Evolutionary conservation across 2,113 vertebrate genomes (phyloP).

Genomic region (Cettia cetti): DNA sequence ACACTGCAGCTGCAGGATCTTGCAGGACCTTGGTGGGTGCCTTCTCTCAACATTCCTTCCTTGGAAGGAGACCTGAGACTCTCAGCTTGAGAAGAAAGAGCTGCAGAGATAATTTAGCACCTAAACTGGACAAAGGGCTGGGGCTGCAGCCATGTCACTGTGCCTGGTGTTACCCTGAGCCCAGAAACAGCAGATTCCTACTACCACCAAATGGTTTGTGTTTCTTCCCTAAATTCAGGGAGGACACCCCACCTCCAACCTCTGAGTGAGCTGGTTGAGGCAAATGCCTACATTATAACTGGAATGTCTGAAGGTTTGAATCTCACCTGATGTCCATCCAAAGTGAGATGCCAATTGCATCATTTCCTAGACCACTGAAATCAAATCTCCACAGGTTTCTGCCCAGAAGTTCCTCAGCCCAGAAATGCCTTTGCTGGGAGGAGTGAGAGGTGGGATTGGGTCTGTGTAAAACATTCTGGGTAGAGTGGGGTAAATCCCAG

Average conservation of each 20-base stretch:
- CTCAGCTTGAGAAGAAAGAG: background rate
- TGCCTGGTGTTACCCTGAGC: background rate
- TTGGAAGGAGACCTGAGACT: background rate
- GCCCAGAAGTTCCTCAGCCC: background rate
- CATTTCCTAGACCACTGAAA: background rate
- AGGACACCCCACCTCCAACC: background rate
- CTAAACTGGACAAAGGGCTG: background rate
- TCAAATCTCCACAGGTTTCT: background rate
- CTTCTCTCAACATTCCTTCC: background rate
- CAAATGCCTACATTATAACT: background rate
- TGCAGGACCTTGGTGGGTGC: background rate
- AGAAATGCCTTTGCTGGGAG: background rate
- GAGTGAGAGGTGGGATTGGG: background rate
- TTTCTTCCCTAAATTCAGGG: background rate
- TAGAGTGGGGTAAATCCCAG: background rate
- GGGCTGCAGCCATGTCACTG: accelerated
- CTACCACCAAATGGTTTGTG: background rate
- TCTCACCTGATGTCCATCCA: background rate
- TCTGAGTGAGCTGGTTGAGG: background rate
- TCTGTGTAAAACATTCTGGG: accelerated
- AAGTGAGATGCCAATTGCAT: background rate
- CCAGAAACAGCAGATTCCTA: background rate
- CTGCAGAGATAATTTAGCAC: background rate
- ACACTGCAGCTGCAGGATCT: background rate
- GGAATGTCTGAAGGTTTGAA: accelerated